Evolutionary conservation across 2,888 invertebrate genomes (phyloP), one percentile per base, ranked within the genome.

Genomic region (Drosophila mayaguana): DNA sequence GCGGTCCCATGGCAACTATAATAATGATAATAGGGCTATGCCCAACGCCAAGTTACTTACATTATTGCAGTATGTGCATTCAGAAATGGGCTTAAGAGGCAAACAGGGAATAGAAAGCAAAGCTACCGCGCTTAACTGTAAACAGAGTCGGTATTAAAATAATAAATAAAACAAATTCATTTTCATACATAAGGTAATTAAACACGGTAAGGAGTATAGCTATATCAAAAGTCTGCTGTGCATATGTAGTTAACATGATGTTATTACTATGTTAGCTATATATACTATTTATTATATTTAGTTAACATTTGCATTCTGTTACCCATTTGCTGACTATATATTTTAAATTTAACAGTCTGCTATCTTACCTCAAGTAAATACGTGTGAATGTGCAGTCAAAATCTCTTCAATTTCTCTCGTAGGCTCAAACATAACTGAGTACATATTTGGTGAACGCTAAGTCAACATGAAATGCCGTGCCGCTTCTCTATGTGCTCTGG

Each of bases 381-480:
- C 43, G 45, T 22, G n/a, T 51, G 7, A 60, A 51, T 20, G 16
- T 53, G 60, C 38, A 36, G 50, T 36, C 46, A 34, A 43, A 46
- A 45, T 50, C 48, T 32, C 48, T 50, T 50, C 32, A 28, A 38
- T 45, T 57, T 45, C 25, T 32, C n/a, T 50, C 50, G 42, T 42
- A 42, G 36, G 16, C 12, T 28, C 25, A 43, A 65, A 71, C 34
- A 68, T 57, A 68, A 9, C 16, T 70, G 14, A 14, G 43, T 16
- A 53, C 51, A 46, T 51, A 59, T 45, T 36, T 20, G 32, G 25
- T 48, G 14, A 48, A 34, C 38, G 18, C 42, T 42, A 32, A 12
- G 28, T 50, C 54, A 55, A 65, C 55, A 67, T 50, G 28, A 43
- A 55, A 43, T 32, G 50, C 14, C 36, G 16, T 69, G n/a, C 12